phyloP scores from a whole-genome alignment of 2,888 invertebrate genomes.

The Acanthosepion lycidas region DNA sequence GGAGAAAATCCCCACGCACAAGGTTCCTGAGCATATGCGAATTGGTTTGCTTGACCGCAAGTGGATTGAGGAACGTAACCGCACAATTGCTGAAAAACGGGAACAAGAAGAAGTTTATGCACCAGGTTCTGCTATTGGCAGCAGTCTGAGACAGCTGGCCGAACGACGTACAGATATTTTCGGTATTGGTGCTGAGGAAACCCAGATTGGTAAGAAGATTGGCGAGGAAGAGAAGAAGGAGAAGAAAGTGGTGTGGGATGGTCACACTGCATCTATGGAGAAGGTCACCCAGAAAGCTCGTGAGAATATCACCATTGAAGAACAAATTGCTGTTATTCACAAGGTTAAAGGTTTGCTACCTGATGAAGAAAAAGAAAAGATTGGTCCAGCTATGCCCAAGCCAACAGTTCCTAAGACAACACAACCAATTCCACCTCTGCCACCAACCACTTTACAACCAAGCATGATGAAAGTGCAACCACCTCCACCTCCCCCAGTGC shows the following conservation, averaged over 20 bases:
- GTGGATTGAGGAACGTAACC: slow-evolving; percentile 97
- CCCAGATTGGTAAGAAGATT: slow-evolving; percentile 96
- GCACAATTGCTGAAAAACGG: slow-evolving; percentile 92
- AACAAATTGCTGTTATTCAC: slow-evolving; percentile 97
- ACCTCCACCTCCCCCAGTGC: slow-evolving; percentile 64
- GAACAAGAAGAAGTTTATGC: slow-evolving; percentile 89
- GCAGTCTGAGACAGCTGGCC: slow-evolving; percentile 94
- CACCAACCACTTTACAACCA: slow-evolving; percentile 58
- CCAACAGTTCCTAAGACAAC: neutral
- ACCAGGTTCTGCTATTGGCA: slow-evolving; percentile 87
- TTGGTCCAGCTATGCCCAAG: slow-evolving; percentile 83
- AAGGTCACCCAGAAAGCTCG: slow-evolving; percentile 94
- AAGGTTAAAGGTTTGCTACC: slow-evolving; percentile 94
- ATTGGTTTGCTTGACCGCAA: slow-evolving; percentile 92
- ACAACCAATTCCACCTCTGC: slow-evolving; percentile 70
- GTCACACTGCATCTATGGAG: slow-evolving; percentile 96
- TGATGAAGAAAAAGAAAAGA: slow-evolving; percentile 97
- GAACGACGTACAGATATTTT: slow-evolving; percentile 99
- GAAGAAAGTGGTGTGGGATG: slow-evolving; percentile 96
- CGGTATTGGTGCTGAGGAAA: slow-evolving; percentile 97
- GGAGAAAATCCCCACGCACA: slow-evolving; percentile 96
- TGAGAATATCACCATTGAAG: slow-evolving; percentile 95
- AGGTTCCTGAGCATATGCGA: slow-evolving; percentile 98
- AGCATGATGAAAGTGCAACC: slow-evolving; percentile 67
- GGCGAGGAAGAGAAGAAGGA: slow-evolving; percentile 81